Evolutionary conservation across 2,797 vertebrate species (phyloP), one percentile per base, ranked within the genome.

Genomic region (Ceryle rudis): DNA sequence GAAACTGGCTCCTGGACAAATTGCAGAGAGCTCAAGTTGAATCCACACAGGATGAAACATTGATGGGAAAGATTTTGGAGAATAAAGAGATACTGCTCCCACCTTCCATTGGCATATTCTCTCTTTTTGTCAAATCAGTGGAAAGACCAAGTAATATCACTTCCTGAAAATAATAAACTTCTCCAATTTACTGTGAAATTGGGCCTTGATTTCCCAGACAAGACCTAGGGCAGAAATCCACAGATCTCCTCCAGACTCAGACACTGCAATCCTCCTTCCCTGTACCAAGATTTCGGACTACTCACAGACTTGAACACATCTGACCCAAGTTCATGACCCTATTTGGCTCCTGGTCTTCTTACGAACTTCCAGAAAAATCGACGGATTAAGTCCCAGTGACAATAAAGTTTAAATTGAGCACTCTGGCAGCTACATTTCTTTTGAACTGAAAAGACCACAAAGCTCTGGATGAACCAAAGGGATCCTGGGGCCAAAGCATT

Each of bases 391-490:
- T 86, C 35, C 11, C 41, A 72, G 19, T 4, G 33, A 71, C 54
- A 89, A 80, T 64, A 71, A 89, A 73, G 55, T 67, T 82, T 73
- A 94, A 74, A 94, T 71, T 46, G 89, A 80, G 26, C 55, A 82
- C 6, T 39, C 35, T 22, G 47, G 31, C 67, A 85, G 52, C 39
- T 47, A 60, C 21, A 42, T 74, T 83, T 92, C 67, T 80, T 92
- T 85, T 80, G 71, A 93, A 86, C 17, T 65, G 15, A 79, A 84
- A 83, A 82, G 71, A 85, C 39, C 64, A 78, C 64, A 91, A 77
- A 87, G 86, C 57, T 85, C 60, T 74, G 39, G 57, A 93, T 57
- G 57, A 96, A 91, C 28, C 26, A 41, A 66, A 84, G 42, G 37
- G 28, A 51, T 78, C 18, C 47, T 18, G 14, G 14, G 44, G 61